Percentiles rank a stretch among this genome's conserved stretches.
Evolutionary conservation across 2,888 invertebrate species (phyloP).

Genomic region (Teinopalpus imperialis): DNA sequence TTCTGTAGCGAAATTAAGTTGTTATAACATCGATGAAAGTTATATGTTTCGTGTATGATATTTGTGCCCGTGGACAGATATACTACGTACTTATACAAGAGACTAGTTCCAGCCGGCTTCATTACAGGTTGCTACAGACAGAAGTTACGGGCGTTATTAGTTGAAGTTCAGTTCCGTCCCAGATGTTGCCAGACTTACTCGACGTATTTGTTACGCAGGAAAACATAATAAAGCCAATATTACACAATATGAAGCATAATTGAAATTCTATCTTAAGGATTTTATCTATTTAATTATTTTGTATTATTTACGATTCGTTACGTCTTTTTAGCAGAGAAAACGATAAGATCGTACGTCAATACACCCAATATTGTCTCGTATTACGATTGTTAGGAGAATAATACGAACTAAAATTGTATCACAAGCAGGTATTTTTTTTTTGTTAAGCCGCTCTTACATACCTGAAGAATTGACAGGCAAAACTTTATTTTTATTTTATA

Average conservation of each 20-base stretch:
- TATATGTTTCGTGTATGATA: conserved; percentile 22
- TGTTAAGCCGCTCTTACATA: conserved; percentile 10
- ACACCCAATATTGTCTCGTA: conserved; percentile 69
- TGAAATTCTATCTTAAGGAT: conserved; percentile 45
- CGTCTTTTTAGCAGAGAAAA: conserved; percentile 61
- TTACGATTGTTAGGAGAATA: conserved; percentile 64
- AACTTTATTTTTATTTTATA: conserved; percentile 9
- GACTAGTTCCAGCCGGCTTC: conserved; percentile 25
- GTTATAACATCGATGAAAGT: conserved; percentile 28
- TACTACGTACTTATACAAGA: conserved; percentile 24
- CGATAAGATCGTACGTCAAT: conserved; percentile 72
- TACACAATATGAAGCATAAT: conserved; percentile 52
- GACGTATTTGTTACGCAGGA: conserved; percentile 53
- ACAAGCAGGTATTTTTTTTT: conserved; percentile 23
- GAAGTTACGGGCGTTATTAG: conserved; percentile 57
- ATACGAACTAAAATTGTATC: conserved; percentile 44
- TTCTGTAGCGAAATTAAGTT: conserved; percentile 25
- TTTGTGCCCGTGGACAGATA: conserved; percentile 13
- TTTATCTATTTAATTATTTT: conserved; percentile 67
- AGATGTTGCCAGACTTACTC: conserved; percentile 59
- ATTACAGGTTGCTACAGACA: conserved; percentile 29
- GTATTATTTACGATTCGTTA: conserved; percentile 75
- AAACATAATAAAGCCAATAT: conserved; percentile 47
- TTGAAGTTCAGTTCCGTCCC: conserved; percentile 51
- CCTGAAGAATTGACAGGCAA: conserved; percentile 8